Evolutionary conservation across 92 coral and sea anemone genomes (phyloP).

Genomic region (Nematostella vectensis): DNA sequence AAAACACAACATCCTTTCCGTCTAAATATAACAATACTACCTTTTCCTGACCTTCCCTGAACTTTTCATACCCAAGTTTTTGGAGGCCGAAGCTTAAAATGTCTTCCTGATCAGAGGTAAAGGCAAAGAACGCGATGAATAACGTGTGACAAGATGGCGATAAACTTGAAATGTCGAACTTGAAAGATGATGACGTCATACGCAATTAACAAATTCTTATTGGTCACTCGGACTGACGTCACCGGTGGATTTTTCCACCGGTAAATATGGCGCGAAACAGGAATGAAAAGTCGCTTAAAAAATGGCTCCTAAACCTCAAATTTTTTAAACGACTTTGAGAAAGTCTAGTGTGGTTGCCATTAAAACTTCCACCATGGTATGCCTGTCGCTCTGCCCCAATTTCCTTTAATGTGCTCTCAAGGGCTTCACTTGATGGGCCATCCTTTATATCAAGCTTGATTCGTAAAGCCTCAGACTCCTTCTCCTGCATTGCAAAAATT

Average conservation of each 20-base stretch:
- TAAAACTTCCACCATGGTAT: no score
- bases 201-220: background rate
- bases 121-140: background rate
- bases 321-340: slow-evolving; percentile 17
- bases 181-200: background rate
- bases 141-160: slow-evolving; percentile 5
- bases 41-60: slow-evolving; percentile 11
- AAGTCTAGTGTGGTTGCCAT: no score
- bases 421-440: no score
- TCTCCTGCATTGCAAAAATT: no score
- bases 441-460: no score
- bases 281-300: slow-evolving; percentile 4
- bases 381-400: no score
- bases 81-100: slow-evolving; percentile 11
- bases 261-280: slow-evolving; percentile 18
- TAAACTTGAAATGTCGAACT: background rate
- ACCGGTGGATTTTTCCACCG: slow-evolving; percentile 13
- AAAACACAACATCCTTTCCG: slow-evolving; percentile 20
- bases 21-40: slow-evolving; percentile 16
- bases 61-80: slow-evolving; percentile 14
- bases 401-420: no score
- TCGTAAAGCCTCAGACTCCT: no score
- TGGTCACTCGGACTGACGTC: slow-evolving; percentile 4
- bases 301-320: background rate
- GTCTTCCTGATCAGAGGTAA: slow-evolving; percentile 3